Base-by-base conservation (phyloP, 1,140 invertebrate genomes). In the Anadara kagoshimensis region DNA sequence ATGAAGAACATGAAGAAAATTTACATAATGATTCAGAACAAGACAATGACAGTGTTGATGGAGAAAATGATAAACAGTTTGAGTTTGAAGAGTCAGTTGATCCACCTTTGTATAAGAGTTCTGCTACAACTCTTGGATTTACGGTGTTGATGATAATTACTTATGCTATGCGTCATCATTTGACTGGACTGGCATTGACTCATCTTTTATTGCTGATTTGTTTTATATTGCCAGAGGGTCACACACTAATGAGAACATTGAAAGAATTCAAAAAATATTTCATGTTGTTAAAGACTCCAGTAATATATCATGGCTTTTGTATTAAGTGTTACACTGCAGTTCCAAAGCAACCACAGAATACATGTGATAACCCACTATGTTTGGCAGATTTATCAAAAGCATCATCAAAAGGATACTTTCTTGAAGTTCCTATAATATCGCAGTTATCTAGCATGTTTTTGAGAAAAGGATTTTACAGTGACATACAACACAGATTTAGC, bases 241-340 rank as follows among this genome's bases (percentile, higher is more conserved):
- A 64, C 45, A 22, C 47, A 29, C 53, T 22, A 24, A 16, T 64
- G 12, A 64, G 56, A 20, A 64, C 49, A 22, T 7, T 71, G 11
- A 57, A 56, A 16, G 16, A 43, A 2, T 71, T 71, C 18, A 49
- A 57, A 44, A 64, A 47, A 47, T 71, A 64, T 47, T 71, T 71
- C 49, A 24, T 29, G 0, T 47, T 57, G 18, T 10, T 64, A 11
- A 70, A 64, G 36, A 10, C 61, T 18, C 58, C 47, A 41, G 18
- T 71, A 12, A 29, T 11, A 10, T 45, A 64, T 18, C 69, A 71
- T 47, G 56, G 14, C 14, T 71, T 45, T n/a, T 71, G 61, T 43
- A 22, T 0, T 18, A 26, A 2, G 22, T 71, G 69, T 47, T 12
- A 53, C 2, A 43, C 36, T 7, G 18, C 18, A 16, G n/a, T 51